Conservation (phyloP, 2,888 invertebrate genomes). For the Ormyrus nitidulus region DNA sequence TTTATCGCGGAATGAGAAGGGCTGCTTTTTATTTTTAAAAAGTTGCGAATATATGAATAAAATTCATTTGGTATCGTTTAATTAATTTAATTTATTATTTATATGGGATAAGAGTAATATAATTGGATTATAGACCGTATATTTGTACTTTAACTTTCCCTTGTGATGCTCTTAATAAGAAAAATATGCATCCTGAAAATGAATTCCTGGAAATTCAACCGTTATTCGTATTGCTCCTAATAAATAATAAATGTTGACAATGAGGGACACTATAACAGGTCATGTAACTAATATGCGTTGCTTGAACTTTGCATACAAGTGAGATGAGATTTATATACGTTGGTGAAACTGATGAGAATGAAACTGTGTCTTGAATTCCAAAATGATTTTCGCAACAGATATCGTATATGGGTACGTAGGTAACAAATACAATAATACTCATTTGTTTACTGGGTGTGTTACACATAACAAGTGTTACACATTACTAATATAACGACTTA, state of each 20-base stretch:
- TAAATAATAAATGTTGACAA: background rate
- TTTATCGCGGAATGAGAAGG: background rate
- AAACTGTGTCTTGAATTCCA: slow-evolving; percentile 13
- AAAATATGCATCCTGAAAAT: background rate
- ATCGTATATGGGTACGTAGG: background rate
- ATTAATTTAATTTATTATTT: too few species aligned
- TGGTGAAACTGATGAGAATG: slow-evolving; percentile 25
- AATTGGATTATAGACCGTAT: too few species aligned
- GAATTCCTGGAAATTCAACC: background rate
- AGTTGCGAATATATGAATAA: background rate
- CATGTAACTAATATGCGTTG: background rate
- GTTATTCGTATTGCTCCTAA: background rate
- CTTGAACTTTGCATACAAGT: background rate
- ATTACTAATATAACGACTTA: background rate
- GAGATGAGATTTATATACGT: slow-evolving; percentile 9
- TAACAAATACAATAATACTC: background rate
- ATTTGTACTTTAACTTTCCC: background rate
- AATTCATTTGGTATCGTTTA: background rate
- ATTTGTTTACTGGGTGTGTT: background rate
- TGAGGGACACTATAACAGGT: background rate
- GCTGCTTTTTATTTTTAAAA: background rate
- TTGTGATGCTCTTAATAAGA: background rate
- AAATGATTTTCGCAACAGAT: slow-evolving; percentile 13
- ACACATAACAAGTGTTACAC: background rate
- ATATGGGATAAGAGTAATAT: too few species aligned